These are phyloP conservation scores for Mungos mungo DNA, from an alignment of 2,113 vertebrate species.

Conservation along the genomic window DNA sequence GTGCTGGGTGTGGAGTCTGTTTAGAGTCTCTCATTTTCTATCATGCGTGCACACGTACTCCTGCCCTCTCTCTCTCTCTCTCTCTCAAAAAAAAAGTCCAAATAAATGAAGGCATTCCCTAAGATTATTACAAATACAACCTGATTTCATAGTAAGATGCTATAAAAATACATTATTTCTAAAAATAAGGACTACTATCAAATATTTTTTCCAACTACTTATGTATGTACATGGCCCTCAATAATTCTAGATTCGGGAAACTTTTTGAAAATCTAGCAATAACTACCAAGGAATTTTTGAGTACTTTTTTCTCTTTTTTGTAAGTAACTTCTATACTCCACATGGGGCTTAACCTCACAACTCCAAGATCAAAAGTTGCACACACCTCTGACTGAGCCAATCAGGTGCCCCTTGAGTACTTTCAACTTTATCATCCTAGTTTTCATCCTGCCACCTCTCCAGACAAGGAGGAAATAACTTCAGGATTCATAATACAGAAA, in stretches of 20 bases:
- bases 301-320: background rate
- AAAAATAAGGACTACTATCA: background rate
- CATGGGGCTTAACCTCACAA: too few species aligned
- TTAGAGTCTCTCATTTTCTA: too few species aligned
- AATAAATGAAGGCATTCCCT: background rate
- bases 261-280: background rate
- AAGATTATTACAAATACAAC: background rate
- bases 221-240: background rate
- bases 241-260: background rate
- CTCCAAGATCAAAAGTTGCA: too few species aligned
- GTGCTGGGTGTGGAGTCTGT: too few species aligned
- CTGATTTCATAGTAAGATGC: background rate
- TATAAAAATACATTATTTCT: background rate
- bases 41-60: too few species aligned
- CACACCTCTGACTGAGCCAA: too few species aligned
- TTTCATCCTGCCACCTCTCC: background rate
- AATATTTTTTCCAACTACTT: background rate
- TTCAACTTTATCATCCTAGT: background rate
- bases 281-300: background rate
- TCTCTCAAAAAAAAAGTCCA: too few species aligned
- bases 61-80: too few species aligned
- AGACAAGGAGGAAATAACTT: background rate
- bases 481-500: background rate
- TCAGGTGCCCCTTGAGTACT: background rate
- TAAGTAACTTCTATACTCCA: too few species aligned